These are phyloP conservation scores for Chiloscyllium plagiosum DNA, from an alignment of 2,113 vertebrate species.

Conservation along the genomic window DNA sequence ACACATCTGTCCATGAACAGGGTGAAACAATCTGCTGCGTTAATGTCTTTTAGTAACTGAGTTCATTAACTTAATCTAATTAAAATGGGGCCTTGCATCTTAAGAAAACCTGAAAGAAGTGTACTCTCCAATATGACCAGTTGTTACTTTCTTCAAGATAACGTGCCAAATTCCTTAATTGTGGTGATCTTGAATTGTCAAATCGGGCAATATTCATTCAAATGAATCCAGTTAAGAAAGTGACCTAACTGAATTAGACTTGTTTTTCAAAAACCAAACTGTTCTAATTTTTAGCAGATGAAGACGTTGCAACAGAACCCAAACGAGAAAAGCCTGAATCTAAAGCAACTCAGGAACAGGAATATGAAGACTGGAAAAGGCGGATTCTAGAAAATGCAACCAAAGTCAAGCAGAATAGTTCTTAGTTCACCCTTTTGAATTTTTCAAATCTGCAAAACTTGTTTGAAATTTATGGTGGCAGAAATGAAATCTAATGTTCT, in stretches of 20 bases:
- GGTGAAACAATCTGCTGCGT: neutral
- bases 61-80: neutral
- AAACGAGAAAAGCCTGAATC: slow-evolving; percentile 50
- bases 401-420: slow-evolving; percentile 47
- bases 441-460: neutral
- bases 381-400: slow-evolving; percentile 74
- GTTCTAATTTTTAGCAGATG: slow-evolving; percentile 42
- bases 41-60: neutral
- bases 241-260: neutral
- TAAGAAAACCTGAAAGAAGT: neutral
- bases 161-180: neutral
- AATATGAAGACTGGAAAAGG: slow-evolving; percentile 80
- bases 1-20: neutral
- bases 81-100: neutral
- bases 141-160: neutral
- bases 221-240: neutral
- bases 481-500: neutral
- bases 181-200: neutral
- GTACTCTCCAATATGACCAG: neutral
- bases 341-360: slow-evolving; percentile 50
- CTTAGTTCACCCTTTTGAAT: neutral
- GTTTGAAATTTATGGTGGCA: neutral
- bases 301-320: slow-evolving; percentile 45
- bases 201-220: neutral
- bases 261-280: neutral